Percentiles rank a stretch among this genome's conserved stretches.
Evolutionary conservation across 2,113 vertebrate species (phyloP).

Genomic region (Stictonetta naevosa): DNA sequence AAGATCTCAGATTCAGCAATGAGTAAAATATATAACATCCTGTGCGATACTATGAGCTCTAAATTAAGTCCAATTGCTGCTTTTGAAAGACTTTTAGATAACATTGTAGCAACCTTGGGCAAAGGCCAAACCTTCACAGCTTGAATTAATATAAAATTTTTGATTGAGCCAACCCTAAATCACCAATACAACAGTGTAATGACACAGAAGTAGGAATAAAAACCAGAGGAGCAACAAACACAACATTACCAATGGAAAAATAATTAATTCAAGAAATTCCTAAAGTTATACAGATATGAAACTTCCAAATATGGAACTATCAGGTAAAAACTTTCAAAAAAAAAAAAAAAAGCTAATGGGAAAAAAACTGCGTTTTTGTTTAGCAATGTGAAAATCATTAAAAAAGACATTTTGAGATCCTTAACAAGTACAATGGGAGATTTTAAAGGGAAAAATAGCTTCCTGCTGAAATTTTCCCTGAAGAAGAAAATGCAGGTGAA

Average conservation of each 20-base stretch:
- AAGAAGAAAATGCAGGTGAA: neutral
- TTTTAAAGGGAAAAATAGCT: neutral
- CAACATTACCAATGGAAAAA: fast-evolving
- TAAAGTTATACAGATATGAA: neutral
- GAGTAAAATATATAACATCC: neutral
- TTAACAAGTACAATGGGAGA: neutral
- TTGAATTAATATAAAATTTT: neutral
- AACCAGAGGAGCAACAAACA: neutral
- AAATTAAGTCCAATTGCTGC: constrained; percentile 22
- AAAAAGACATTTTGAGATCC: neutral
- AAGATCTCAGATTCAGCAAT: neutral
- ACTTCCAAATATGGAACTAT: neutral
- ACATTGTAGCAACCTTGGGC: neutral
- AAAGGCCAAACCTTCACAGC: neutral
- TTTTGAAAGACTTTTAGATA: constrained; percentile 16
- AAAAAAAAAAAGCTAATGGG: neutral
- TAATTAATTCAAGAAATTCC: neutral
- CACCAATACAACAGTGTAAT: neutral
- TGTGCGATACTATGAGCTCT: neutral
- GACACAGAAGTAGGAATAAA: neutral
- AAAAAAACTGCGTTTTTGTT: neutral
- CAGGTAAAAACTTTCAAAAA: neutral
- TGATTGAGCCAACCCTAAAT: constrained; percentile 4
- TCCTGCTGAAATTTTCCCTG: neutral
- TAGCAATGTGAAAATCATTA: neutral